These are phyloP conservation scores for Neolamprologus modestus DNA, from an alignment of 2,113 vertebrate genomes.

Conservation along the genomic window DNA sequence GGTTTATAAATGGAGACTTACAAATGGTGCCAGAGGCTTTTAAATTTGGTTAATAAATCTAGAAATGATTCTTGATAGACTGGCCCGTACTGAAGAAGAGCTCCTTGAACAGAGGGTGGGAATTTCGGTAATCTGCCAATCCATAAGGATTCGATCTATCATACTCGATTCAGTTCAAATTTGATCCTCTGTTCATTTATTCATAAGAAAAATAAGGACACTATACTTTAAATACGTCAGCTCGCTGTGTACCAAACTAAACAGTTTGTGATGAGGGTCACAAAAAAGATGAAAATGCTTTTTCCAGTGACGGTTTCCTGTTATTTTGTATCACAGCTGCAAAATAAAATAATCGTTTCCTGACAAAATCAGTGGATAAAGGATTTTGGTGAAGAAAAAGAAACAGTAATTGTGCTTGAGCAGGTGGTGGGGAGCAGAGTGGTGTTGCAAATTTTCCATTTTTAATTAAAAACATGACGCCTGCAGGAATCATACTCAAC, in stretches of 20 bases:
- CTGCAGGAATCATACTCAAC: accelerated
- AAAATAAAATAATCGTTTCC: background rate
- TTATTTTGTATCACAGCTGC: background rate
- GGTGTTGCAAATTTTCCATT: background rate
- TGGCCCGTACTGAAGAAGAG: background rate
- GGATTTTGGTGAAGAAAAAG: background rate
- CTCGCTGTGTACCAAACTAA: background rate
- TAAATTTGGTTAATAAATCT: background rate
- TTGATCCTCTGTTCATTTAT: background rate
- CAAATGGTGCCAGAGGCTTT: background rate
- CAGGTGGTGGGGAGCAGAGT: background rate
- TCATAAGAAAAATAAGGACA: background rate
- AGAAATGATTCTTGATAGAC: background rate
- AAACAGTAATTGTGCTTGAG: background rate
- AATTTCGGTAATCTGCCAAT: background rate
- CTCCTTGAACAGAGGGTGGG: too few species aligned
- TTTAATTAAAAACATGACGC: background rate
- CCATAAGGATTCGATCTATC: background rate
- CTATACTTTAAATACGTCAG: accelerated
- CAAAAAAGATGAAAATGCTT: background rate
- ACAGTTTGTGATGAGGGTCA: background rate
- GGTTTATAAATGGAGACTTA: background rate
- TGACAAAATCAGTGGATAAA: background rate
- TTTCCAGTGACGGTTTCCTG: background rate
- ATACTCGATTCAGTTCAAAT: background rate